Evolutionary conservation across 2,888 invertebrate genomes (phyloP).

Genomic region (Heliconius cydno): DNA sequence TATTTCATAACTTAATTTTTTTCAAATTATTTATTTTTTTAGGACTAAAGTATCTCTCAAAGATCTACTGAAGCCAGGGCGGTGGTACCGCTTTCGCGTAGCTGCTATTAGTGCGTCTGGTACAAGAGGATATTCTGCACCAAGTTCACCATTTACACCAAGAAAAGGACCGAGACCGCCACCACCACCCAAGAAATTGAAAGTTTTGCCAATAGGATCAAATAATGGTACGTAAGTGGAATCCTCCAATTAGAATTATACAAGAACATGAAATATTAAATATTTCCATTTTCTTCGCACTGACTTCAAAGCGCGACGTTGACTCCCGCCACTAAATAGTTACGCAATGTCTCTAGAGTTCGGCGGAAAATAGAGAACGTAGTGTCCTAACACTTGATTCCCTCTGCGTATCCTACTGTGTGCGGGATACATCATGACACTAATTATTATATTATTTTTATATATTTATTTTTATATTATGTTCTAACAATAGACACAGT

Average conservation of each 20-base stretch:
- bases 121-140: conserved; percentile 87
- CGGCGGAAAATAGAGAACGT: no score
- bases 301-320: no score
- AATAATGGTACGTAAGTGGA: conserved; percentile 63
- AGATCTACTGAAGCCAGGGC: conserved; percentile 85
- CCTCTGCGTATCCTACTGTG: no score
- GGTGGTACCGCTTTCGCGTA: conserved; percentile 91
- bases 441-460: no score
- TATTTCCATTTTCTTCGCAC: no score
- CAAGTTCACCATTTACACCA: conserved; percentile 83
- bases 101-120: conserved; percentile 89
- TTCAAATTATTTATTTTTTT: background rate
- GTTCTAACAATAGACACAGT: conserved; percentile 67
- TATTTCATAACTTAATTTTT: background rate
- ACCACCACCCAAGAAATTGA: conserved; percentile 84
- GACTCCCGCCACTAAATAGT: no score
- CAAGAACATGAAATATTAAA: no score
- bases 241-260: background rate
- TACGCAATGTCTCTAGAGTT: no score
- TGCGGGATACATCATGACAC: no score
- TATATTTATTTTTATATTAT: background rate
- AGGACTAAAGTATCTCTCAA: conserved; percentile 82
- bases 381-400: no score
- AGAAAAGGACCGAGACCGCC: conserved; percentile 85
- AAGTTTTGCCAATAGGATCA: conserved; percentile 74